Conservation (phyloP, 1,140 invertebrate genomes). For the Cotesia chilonis region DNA sequence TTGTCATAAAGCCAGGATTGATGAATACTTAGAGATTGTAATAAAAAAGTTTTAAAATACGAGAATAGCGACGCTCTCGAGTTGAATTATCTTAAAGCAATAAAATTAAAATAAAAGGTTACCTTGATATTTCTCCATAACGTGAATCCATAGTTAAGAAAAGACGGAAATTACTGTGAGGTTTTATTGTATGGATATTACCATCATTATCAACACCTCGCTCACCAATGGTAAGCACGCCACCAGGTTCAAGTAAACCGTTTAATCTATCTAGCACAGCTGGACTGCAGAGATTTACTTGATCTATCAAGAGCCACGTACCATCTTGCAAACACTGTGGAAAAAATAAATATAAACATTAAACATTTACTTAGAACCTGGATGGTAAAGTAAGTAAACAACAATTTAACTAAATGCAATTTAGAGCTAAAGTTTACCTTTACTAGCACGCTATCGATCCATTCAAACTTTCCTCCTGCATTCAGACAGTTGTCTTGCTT, state of each 20-base stretch:
- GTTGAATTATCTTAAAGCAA: neutral
- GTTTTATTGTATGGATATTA: conserved; percentile 77
- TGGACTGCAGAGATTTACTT: conserved; percentile 96
- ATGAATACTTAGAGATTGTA: no score
- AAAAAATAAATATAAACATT: conserved; percentile 23
- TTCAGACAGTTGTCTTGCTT: conserved; percentile 71
- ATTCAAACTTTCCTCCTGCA: conserved; percentile 92
- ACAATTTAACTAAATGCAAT: neutral
- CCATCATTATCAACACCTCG: conserved; percentile 80
- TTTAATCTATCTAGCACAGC: conserved; percentile 97
- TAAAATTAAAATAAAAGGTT: conserved; percentile 34
- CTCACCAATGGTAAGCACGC: conserved; percentile 90
- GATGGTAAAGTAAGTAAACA: conserved; percentile 5
- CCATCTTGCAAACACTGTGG: conserved; percentile 80
- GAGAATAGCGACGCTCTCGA: neutral
- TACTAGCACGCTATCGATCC: conserved; percentile 94
- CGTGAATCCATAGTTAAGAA: conserved; percentile 95
- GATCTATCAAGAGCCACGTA: conserved; percentile 92
- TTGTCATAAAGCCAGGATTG: no score
- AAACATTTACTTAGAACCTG: no score
- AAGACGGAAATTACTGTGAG: conserved; percentile 91
- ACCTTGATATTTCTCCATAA: conserved; percentile 93
- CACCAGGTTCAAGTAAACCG: conserved; percentile 91
- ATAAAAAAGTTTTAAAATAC: neutral
- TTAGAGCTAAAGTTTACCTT: conserved; percentile 67